Evolutionary conservation across 2,797 vertebrate genomes (phyloP), one percentile per base, ranked within the genome.

Genomic region (Lepidocolaptes lacrymiger): DNA sequence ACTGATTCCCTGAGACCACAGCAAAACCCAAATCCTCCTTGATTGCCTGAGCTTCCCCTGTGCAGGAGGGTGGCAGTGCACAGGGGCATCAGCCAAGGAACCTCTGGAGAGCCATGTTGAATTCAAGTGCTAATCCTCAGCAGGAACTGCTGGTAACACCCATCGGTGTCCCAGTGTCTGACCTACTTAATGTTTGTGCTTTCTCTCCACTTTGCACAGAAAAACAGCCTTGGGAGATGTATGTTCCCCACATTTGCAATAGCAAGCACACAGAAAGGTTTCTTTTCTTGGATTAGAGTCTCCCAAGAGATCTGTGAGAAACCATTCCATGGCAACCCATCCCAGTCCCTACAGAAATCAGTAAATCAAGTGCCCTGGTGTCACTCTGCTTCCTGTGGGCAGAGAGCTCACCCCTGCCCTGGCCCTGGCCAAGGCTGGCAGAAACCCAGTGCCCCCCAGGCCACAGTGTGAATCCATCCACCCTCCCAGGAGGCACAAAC

Each of bases 291-390:
- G 19, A 43, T 30, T 19, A 55, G 55, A 41, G 56, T 23, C 52
- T 87, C 84, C 67, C 8, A 23, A 71, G 84, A 74, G 84, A 68
- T 48, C 46, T 74, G n/a, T 72, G 67, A 88, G 91, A 88, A 68
- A 32, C 37, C 68, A 46, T 46, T 85, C 78, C 75, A 83, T 19
- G n/a, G 87, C 56, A 89, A 80, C 54, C 21, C 61, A 43, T 10
- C 22, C 30, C 48, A 43, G 63, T 9, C 44, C 84, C 41, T 49
- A 23, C 0, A 14, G 94, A 64, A 74, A 85, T 49, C 92, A 43
- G 78, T 95, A 95, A 96, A 93, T 97, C 91, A 93, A 87, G 88
- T 2, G 4, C 52, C 56, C 52, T 2, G 30, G 56, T 91, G 93
- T 67, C 84, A 86, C 23, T 2, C 0, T 4, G 0, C 58, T 94